A percentile compares a stretch with the other conserved stretches of the same genome.
phyloP scores from a whole-genome alignment of 2,888 invertebrate genomes.

The Xiphydria camelus region DNA sequence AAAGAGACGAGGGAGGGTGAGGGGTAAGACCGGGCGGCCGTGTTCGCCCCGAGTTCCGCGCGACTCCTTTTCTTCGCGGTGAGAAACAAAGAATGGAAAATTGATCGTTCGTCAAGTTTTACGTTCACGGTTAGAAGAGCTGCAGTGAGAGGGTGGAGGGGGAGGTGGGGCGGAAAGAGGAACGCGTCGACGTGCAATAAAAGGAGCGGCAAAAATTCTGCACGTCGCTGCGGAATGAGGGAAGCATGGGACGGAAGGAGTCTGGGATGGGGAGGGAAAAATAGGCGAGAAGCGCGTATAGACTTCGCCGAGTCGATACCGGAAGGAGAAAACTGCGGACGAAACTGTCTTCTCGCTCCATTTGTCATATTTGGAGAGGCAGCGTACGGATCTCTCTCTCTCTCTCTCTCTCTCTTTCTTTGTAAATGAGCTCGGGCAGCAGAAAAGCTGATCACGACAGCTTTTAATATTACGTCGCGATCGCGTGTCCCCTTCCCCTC shows the following conservation, averaged over 20 bases:
- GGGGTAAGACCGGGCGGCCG: too few relatives aligned
- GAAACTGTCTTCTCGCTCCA: too few relatives aligned
- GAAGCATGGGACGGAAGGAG: not conserved
- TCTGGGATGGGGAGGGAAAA: not conserved
- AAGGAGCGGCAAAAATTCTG: not conserved
- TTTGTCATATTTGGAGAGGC: too few relatives aligned
- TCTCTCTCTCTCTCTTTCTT: constrained; percentile 9
- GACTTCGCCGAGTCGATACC: too few relatives aligned
- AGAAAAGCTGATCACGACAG: too few relatives aligned
- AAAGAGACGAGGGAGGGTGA: not conserved
- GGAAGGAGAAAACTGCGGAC: too few relatives aligned
- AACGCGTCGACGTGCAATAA: constrained; percentile 6
- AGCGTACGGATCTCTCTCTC: constrained; percentile 3
- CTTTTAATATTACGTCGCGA: too few relatives aligned
- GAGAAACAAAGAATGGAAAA: constrained; percentile 53
- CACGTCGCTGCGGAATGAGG: not conserved
- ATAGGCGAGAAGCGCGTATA: not conserved
- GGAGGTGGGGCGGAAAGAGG: constrained; percentile 3
- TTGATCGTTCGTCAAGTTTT: constrained; percentile 55
- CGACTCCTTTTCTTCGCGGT: constrained; percentile 17
- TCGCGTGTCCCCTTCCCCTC: not conserved
- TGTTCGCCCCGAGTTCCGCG: too few relatives aligned
- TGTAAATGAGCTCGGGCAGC: too few relatives aligned
- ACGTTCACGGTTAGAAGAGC: constrained; percentile 36
- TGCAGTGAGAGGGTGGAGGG: constrained; percentile 17